Conservation (phyloP, 2,888 invertebrate species). For the Holacanthella duospinosa region DNA sequence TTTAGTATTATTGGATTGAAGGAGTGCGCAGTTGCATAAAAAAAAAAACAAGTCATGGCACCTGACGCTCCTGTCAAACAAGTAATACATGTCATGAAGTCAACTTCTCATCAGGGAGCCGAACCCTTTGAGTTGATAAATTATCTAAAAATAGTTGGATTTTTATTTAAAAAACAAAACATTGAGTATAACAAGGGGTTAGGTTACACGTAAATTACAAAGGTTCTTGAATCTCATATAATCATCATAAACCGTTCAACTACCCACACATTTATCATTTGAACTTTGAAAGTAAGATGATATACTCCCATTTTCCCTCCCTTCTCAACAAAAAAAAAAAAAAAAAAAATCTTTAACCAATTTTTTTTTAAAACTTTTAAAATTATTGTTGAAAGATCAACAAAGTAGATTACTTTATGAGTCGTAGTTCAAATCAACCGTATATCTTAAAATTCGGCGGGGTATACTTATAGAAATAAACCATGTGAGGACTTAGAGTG, state of each 20-base stretch:
- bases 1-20: too few relatives aligned
- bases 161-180: background rate
- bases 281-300: background rate
- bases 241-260: background rate
- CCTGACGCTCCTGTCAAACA: background rate
- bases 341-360: background rate
- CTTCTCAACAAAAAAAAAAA: too few relatives aligned
- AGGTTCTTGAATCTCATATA: background rate
- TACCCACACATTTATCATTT: background rate
- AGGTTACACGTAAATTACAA: background rate
- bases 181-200: background rate
- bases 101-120: slow-evolving; percentile 2
- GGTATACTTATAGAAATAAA: background rate
- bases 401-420: background rate
- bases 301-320: background rate
- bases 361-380: background rate
- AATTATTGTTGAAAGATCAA: slow-evolving; percentile 2
- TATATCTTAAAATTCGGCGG: background rate
- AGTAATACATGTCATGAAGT: background rate
- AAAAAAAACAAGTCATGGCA: too few relatives aligned
- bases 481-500: background rate
- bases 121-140: background rate
- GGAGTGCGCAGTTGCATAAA: too few relatives aligned
- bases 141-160: slow-evolving; percentile 1
- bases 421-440: too few relatives aligned